Conservation (phyloP, 1,140 invertebrate species). For the Drosophila insularis region DNA sequence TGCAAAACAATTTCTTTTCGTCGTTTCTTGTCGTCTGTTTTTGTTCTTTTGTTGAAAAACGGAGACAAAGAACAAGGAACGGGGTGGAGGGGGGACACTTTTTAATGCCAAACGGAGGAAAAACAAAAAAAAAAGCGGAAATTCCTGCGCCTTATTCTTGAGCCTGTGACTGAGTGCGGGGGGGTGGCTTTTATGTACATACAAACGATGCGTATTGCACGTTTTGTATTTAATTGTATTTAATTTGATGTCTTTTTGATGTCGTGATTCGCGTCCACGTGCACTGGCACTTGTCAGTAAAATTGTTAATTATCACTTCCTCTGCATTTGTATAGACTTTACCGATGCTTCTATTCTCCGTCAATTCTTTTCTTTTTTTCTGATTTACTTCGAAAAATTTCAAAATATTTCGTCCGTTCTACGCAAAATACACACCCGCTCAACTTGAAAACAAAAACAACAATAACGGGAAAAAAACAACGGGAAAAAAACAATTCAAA, state of each 20-base stretch:
- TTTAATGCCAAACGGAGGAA: slow-evolving; percentile 18
- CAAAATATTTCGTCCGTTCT: not conserved
- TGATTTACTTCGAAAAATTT: no score
- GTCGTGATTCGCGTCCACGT: slow-evolving; percentile 8
- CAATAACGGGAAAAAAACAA: no score
- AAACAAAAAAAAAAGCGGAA: slow-evolving; percentile 21
- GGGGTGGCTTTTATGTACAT: not conserved
- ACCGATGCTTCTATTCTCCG: slow-evolving; percentile 3
- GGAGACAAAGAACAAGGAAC: slow-evolving; percentile 10
- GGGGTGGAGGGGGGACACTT: not conserved
- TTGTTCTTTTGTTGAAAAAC: slow-evolving; percentile 12
- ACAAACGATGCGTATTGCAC: not conserved
- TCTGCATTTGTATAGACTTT: not conserved
- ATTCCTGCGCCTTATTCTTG: slow-evolving; percentile 19
- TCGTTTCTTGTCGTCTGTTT: not conserved
- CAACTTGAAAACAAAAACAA: slow-evolving; percentile 1
- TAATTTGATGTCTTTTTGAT: not conserved
- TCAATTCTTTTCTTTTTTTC: slow-evolving; percentile 2
- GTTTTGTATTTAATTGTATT: not conserved
- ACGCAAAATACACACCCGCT: not conserved
- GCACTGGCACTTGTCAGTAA: slow-evolving; percentile 13
- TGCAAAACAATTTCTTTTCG: slow-evolving; percentile 34
- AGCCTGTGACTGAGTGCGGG: not conserved
- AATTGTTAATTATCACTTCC: not conserved
- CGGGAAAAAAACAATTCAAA: no score